Evolutionary conservation across 2,113 vertebrate species (phyloP).

Genomic region (Mixornis gularis): DNA sequence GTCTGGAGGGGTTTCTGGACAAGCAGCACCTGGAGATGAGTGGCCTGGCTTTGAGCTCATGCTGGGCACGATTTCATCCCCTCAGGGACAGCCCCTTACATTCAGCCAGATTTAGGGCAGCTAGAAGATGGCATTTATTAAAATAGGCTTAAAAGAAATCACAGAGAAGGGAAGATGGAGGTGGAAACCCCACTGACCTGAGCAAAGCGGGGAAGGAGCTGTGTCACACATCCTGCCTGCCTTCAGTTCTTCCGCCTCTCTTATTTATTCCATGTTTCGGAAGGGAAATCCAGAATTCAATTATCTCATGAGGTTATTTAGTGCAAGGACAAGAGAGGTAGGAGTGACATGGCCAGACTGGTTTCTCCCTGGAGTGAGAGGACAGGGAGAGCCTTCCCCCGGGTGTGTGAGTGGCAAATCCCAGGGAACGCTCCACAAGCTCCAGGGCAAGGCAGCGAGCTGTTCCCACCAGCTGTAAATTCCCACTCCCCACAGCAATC

Average conservation of each 20-base stretch:
- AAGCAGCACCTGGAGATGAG: accelerated
- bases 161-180: neutral
- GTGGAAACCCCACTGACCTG: neutral
- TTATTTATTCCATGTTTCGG: neutral
- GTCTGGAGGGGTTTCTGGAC: neutral
- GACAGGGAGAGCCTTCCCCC: neutral
- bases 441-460: neutral
- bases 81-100: neutral
- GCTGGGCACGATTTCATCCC: neutral
- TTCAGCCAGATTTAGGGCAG: neutral
- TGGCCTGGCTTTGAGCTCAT: neutral
- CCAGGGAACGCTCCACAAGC: accelerated
- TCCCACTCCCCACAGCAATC: accelerated
- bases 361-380: neutral
- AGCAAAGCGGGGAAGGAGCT: neutral
- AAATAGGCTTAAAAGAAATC: neutral
- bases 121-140: neutral
- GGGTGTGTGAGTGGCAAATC: accelerated
- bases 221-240: neutral
- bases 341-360: accelerated
- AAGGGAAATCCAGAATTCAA: neutral
- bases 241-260: neutral
- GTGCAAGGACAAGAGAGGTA: neutral
- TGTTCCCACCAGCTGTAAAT: neutral
- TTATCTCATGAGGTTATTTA: accelerated